Evolutionary conservation across 2,113 vertebrate species (phyloP).

Genomic region (Gymnobelideus leadbeateri): DNA sequence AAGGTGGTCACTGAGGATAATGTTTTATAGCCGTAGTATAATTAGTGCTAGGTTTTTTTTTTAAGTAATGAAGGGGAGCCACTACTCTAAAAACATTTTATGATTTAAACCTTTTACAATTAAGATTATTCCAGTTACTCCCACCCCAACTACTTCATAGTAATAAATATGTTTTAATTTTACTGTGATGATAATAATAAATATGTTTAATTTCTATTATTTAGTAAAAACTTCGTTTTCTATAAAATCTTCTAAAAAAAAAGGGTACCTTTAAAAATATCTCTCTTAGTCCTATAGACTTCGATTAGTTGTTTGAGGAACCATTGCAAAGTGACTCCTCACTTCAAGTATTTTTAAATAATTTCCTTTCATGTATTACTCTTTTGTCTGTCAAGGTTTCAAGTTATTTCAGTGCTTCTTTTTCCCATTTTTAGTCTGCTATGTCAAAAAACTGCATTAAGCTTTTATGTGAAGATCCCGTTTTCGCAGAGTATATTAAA

Average conservation of each 20-base stretch:
- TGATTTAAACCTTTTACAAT: neutral
- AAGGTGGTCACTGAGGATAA: conserved; percentile 6
- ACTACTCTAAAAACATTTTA: conserved; percentile 20
- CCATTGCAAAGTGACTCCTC: conserved; percentile 21
- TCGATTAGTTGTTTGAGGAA: neutral
- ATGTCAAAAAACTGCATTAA: conserved; percentile 98
- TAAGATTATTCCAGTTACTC: neutral
- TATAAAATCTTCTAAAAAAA: neutral
- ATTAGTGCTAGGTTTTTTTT: neutral
- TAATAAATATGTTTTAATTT: neutral
- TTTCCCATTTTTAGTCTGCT: conserved; percentile 85
- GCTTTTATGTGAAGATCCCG: conserved; percentile 96
- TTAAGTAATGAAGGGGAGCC: conserved; percentile 18
- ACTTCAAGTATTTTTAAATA: neutral
- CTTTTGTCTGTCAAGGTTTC: neutral
- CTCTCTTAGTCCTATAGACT: neutral
- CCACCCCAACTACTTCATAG: neutral
- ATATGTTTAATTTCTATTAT: neutral
- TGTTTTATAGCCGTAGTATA: conserved; percentile 3
- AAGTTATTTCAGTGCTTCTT: conserved; percentile 8
- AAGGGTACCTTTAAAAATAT: neutral
- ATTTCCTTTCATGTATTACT: neutral
- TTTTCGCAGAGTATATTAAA: conserved; percentile 98
- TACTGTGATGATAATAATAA: neutral
- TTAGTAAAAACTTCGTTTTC: neutral